A percentile compares a stretch with the other conserved stretches of the same genome.
Evolutionary conservation across 2,888 invertebrate species (phyloP).

Genomic region (Vesta saturnalis): DNA sequence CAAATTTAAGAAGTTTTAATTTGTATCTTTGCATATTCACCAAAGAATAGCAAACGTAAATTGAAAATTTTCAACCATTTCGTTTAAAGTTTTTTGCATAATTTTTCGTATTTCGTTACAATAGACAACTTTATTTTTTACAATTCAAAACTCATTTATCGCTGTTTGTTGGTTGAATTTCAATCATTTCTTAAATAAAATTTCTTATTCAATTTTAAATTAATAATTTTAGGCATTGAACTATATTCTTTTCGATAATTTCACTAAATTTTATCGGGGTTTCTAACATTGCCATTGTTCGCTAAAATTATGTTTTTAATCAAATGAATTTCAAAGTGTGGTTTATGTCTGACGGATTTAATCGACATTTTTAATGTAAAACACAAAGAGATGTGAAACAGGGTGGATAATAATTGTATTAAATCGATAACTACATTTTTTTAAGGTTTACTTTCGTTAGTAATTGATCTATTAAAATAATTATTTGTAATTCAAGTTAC

Average conservation of each 20-base stretch:
- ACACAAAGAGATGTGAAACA: too few species aligned
- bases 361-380: too few species aligned
- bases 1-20: conserved; percentile 9
- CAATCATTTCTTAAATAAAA: background rate
- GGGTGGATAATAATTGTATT: too few species aligned
- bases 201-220: background rate
- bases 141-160: background rate
- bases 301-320: background rate
- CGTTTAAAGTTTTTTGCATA: background rate
- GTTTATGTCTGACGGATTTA: background rate
- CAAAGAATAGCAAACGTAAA: conserved; percentile 7
- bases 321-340: background rate
- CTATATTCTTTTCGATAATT: background rate
- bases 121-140: conserved; percentile 2
- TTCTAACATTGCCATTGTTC: too few species aligned
- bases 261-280: background rate
- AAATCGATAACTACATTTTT: too few species aligned
- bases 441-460: too few species aligned
- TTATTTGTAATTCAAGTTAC: background rate
- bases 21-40: conserved; percentile 7
- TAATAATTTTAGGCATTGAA: background rate
- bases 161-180: background rate
- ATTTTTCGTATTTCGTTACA: conserved; percentile 12
- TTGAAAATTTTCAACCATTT: background rate
- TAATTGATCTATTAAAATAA: background rate